A percentile compares a stretch with the other conserved stretches of the same genome.
Conservation (phyloP, 2,113 vertebrate species). For the Micronisus gabar region DNA sequence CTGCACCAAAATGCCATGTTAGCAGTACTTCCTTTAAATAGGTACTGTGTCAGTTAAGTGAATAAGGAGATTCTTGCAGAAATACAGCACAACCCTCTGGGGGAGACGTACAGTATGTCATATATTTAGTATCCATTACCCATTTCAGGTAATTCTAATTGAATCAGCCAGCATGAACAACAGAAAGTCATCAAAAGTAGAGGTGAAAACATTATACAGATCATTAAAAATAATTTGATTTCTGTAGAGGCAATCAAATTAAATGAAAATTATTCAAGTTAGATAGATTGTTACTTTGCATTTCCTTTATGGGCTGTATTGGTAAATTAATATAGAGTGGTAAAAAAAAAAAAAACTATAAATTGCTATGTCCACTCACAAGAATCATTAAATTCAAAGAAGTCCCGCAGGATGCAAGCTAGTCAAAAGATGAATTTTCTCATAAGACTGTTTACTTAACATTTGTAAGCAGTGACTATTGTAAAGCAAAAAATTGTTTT, state of each 20-base stretch:
- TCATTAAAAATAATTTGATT: conserved; percentile 58
- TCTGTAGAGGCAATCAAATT: conserved; percentile 48
- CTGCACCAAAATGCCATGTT: not conserved
- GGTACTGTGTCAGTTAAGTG: not conserved
- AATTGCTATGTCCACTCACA: not conserved
- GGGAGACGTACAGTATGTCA: not conserved
- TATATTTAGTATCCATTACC: not conserved
- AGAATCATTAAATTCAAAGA: not conserved
- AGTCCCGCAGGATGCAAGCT: not conserved
- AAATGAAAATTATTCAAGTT: conserved; percentile 30
- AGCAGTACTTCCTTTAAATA: not conserved
- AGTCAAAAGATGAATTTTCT: not conserved
- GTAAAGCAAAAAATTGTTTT: not conserved
- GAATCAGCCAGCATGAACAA: not conserved
- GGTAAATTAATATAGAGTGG: not conserved
- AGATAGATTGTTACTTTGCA: not conserved
- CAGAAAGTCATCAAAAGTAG: conserved; percentile 54
- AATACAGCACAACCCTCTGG: not conserved
- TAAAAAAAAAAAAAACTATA: not conserved
- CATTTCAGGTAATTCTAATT: not conserved
- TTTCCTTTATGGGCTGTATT: not conserved
- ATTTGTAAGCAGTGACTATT: not conserved
- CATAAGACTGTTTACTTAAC: not conserved
- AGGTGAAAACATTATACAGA: conserved; percentile 32
- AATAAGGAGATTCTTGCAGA: not conserved